These are phyloP conservation scores for Anabas testudineus DNA, from an alignment of 2,797 vertebrate genomes.

Conservation along the genomic window DNA sequence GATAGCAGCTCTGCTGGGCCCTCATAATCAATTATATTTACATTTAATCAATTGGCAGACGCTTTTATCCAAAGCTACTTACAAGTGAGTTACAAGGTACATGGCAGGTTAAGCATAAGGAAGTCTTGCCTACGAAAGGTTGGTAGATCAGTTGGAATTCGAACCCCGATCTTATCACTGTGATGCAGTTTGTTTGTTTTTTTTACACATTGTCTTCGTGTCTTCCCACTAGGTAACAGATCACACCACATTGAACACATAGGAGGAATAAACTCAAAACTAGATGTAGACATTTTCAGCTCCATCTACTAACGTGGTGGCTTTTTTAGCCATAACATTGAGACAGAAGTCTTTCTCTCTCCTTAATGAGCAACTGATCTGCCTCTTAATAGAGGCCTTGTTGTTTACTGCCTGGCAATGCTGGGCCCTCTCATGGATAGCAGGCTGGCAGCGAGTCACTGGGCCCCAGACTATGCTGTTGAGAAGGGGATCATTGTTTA, in stretches of 20 bases:
- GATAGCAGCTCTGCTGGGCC: background rate
- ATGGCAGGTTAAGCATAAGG: too few relatives aligned
- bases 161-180: too few relatives aligned
- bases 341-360: conserved; percentile 27
- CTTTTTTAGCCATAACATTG: background rate
- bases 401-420: conserved; percentile 69
- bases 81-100: too few relatives aligned
- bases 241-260: background rate
- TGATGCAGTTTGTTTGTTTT: too few relatives aligned
- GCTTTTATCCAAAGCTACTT: too few relatives aligned
- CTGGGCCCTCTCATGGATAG: conserved; percentile 48
- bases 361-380: conserved; percentile 36
- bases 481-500: conserved; percentile 80
- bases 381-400: conserved; percentile 65
- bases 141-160: too few relatives aligned
- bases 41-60: too few relatives aligned
- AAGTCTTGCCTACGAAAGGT: too few relatives aligned
- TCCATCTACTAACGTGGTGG: background rate
- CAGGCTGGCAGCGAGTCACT: conserved; percentile 52
- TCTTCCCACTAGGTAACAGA: too few relatives aligned
- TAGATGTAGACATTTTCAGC: background rate
- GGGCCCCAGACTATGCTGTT: conserved; percentile 47
- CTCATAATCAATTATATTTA: too few relatives aligned
- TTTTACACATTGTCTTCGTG: too few relatives aligned
- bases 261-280: background rate